These are phyloP conservation scores for Buteo buteo DNA, from an alignment of 2,113 vertebrate species.

Conservation along the genomic window DNA sequence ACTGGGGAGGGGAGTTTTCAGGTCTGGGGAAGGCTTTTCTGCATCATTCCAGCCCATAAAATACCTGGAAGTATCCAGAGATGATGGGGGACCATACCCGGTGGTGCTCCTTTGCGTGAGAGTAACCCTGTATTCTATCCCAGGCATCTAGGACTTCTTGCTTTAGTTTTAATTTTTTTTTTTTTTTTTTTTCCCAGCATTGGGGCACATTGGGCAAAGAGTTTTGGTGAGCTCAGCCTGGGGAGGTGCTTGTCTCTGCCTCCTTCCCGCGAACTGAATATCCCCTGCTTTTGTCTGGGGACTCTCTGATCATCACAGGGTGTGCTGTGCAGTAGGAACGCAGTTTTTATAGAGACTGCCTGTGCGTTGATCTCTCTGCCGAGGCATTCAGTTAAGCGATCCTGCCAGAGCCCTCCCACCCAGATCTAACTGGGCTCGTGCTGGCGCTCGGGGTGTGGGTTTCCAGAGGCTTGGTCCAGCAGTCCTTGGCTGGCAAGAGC, in stretches of 20 bases:
- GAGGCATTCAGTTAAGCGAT: background rate
- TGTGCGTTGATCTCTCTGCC: background rate
- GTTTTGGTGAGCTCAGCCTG: background rate
- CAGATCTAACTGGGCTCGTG: background rate
- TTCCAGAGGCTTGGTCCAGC: background rate
- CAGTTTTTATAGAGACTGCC: background rate
- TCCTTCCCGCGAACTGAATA: background rate
- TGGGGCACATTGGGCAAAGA: background rate
- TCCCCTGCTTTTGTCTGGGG: background rate
- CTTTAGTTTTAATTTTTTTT: background rate
- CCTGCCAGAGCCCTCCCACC: background rate
- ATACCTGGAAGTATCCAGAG: background rate
- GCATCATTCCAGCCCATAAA: fast-evolving
- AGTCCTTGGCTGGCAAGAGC: background rate
- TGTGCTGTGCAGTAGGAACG: background rate
- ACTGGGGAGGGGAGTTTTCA: background rate
- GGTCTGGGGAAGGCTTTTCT: background rate
- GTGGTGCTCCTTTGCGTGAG: background rate
- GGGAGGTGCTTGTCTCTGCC: background rate
- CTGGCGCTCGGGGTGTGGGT: fast-evolving
- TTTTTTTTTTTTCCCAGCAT: background rate
- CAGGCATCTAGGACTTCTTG: background rate
- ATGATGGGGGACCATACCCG: fast-evolving
- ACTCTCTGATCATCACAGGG: slow-evolving; percentile 18
- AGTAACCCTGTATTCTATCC: background rate